phyloP scores from a whole-genome alignment of 2,113 vertebrate species.

The Dryoscopus gambensis region DNA sequence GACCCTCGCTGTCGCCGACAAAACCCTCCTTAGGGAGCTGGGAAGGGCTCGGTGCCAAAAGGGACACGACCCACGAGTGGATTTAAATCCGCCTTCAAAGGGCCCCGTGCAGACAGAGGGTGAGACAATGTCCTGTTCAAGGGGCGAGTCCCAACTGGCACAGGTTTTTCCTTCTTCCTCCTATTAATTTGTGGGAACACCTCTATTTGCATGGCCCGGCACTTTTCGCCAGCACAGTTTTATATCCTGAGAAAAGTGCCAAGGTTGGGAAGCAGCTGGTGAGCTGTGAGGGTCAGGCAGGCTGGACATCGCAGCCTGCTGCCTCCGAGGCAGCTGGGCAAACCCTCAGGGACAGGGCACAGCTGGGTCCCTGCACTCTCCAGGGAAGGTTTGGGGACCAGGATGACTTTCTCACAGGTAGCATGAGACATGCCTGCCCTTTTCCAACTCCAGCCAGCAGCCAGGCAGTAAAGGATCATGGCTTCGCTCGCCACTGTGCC shows the following conservation, averaged over 20 bases:
- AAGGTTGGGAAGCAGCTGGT: not conserved
- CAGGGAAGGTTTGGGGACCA: not conserved
- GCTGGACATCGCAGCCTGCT: not conserved
- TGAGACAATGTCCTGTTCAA: not conserved
- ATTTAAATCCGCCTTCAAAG: not conserved
- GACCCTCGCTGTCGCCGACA: not conserved
- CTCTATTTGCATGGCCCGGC: not conserved
- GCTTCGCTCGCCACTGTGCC: not conserved
- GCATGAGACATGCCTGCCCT: not conserved
- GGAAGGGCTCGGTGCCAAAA: not conserved
- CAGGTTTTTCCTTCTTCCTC: not conserved
- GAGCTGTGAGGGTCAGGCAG: not conserved
- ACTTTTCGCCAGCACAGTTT: not conserved
- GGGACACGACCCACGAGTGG: not conserved
- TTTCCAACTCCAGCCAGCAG: not conserved
- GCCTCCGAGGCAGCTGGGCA: not conserved
- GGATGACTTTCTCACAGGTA: not conserved
- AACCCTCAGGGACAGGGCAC: not conserved
- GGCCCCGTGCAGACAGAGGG: not conserved
- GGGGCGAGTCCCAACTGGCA: not conserved
- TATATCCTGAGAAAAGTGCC: not conserved
- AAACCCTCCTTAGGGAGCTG: not conserved
- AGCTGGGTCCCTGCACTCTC: accelerated
- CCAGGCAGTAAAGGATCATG: not conserved
- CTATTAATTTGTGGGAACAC: constrained; percentile 8